Base-by-base conservation (phyloP, 2,888 invertebrate genomes). In the Tricholauxania praeusta region DNA sequence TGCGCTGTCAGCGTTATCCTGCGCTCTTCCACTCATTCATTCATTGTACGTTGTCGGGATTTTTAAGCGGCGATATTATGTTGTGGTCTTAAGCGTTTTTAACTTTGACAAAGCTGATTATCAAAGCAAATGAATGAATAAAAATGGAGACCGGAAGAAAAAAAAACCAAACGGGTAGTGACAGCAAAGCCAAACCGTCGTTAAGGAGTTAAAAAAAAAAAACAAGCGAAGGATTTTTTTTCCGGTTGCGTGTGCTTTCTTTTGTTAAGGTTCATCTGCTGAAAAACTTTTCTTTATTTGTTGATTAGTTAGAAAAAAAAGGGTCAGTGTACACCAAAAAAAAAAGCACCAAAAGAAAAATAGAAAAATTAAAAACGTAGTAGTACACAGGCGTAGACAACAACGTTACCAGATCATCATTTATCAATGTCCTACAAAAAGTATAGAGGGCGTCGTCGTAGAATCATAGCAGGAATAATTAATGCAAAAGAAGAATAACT, bases 1-100 rank as follows among this genome's bases (percentile, higher is more conserved):
- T 39, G 10, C 10, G 10, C 39, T 39, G 39, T 10, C 39, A 39
- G 39, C 39, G 39, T 39, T 39, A 17, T 49, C 22, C 48, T 17
- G 39, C n/a, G 39, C 17, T 39, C 59, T 17, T 32, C 28, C 14
- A 32, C 5, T 32, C 39, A n/a, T 60, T 60, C 62, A 17, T 47
- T 39, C 7, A 39, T n/a, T 8, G n/a, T 14, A 32, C 32, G 28
- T 12, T 17, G 62, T 17, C 47, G 39, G n/a, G 17, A 6, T 15
- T 47, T 62, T 39, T 8, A 62, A 39, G 28, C 60, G 28, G 48
- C 17, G 63, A n/a, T 19, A 48, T 63, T 49, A 19, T 63, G 49
- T 48, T 63, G 63, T 48, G 63, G 63, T 48, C 48, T 63, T 48
- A 63, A 63, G 48, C 63, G 48, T 63, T 48, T 63, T 64, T 64